Evolutionary conservation across 2,888 invertebrate genomes (phyloP).

Genomic region (Lamproptera curius): DNA sequence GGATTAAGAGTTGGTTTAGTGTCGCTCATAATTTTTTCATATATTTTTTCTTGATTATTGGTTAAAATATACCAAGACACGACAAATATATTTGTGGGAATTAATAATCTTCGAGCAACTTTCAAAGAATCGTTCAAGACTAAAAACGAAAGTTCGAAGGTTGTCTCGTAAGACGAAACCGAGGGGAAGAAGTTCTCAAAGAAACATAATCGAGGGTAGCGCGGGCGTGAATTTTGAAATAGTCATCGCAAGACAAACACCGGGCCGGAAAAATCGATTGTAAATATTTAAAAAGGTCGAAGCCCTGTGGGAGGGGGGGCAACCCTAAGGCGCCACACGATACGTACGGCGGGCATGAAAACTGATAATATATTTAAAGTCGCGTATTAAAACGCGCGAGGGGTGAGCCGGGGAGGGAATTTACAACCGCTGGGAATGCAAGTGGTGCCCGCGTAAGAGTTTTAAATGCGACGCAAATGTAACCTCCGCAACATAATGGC

Average conservation of each 20-base stretch:
- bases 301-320: constrained; percentile 49
- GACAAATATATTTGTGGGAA: too few relatives aligned
- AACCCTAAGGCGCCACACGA: constrained; percentile 65
- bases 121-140: too few relatives aligned
- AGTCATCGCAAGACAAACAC: constrained; percentile 19
- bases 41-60: too few relatives aligned
- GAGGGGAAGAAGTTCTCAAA: constrained; percentile 3
- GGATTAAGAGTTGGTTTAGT: too few relatives aligned
- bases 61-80: too few relatives aligned
- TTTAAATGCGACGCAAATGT: constrained; percentile 42
- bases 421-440: constrained; percentile 58
- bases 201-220: constrained; percentile 27
- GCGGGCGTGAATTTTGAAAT: constrained; percentile 26
- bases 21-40: too few relatives aligned
- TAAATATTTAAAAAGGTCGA: constrained; percentile 48
- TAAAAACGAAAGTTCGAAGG: too few relatives aligned
- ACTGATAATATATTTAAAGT: constrained; percentile 74
- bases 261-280: constrained; percentile 43
- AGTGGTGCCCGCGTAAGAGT: constrained; percentile 39
- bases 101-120: too few relatives aligned
- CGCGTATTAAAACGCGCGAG: constrained; percentile 52
- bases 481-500: constrained; percentile 36
- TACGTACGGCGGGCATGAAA: constrained; percentile 58
- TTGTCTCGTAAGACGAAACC: too few relatives aligned
- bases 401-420: constrained; percentile 55